phyloP scores from a whole-genome alignment of 2,888 invertebrate species.

The Ichneumoninae sp. region DNA sequence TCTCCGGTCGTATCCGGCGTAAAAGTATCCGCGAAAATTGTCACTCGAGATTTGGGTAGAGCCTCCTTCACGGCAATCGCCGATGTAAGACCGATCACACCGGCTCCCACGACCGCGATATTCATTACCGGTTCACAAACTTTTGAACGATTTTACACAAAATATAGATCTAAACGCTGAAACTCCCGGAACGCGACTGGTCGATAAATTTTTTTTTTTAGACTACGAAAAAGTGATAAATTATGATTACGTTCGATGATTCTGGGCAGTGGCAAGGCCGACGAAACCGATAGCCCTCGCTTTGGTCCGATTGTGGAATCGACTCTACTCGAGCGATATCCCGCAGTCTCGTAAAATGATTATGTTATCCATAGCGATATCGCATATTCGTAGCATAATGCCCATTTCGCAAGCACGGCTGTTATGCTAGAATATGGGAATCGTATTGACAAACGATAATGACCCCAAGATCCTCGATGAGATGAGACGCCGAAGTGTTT shows the following conservation, averaged over 20 bases:
- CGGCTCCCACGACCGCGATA: conserved; percentile 91
- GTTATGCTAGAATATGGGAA: conserved; percentile 80
- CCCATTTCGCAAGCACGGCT: conserved; percentile 72
- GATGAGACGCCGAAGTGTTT: neutral
- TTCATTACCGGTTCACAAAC: conserved; percentile 67
- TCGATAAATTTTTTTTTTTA: neutral
- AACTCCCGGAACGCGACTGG: neutral
- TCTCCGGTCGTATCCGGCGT: conserved; percentile 91
- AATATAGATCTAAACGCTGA: neutral
- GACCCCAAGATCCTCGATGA: neutral
- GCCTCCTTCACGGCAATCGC: conserved; percentile 89
- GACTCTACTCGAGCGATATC: neutral
- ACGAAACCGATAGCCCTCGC: conserved; percentile 1
- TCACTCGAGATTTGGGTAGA: conserved; percentile 86
- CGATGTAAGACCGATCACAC: conserved; percentile 89
- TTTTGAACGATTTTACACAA: neutral
- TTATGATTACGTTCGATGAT: neutral
- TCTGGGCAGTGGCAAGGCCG: neutral
- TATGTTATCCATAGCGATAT: conserved; percentile 67
- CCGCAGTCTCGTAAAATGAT: neutral
- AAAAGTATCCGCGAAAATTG: conserved; percentile 88
- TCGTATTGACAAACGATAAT: conserved; percentile 46
- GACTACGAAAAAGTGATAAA: neutral
- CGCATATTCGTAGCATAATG: conserved; percentile 81
- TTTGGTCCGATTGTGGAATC: neutral